phyloP scores from a whole-genome alignment of 2,797 vertebrate species.

The Okamejei kenojei region DNA sequence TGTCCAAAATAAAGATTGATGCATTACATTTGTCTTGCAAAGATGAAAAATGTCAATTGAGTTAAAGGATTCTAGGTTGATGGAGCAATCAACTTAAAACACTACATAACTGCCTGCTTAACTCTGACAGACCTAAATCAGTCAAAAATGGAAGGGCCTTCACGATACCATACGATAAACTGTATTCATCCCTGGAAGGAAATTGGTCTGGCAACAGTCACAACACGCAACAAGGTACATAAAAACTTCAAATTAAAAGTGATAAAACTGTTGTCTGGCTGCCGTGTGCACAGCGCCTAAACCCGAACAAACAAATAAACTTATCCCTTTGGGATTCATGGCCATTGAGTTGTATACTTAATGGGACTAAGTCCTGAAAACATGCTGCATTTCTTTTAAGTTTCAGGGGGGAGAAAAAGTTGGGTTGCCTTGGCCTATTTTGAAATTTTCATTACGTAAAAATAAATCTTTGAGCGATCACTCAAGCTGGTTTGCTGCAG shows the following conservation, averaged over 20 bases:
- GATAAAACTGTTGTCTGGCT: too few species aligned
- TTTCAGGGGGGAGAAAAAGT: background rate
- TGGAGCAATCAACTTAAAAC: background rate
- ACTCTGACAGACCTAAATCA: background rate
- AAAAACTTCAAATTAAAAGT: too few species aligned
- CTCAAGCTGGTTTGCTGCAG: background rate
- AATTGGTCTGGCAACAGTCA: too few species aligned
- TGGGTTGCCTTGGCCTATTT: background rate
- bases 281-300: too few species aligned
- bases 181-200: too few species aligned
- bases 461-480: background rate
- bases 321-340: background rate
- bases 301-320: too few species aligned
- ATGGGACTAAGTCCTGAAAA: background rate
- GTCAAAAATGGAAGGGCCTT: background rate
- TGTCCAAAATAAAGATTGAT: background rate
- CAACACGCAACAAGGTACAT: too few species aligned
- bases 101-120: background rate
- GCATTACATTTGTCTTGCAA: background rate
- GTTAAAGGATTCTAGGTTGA: background rate
- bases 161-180: background rate
- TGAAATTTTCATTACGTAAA: slow-evolving; percentile 2
- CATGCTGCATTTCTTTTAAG: background rate
- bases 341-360: background rate
- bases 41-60: background rate